Evolutionary conservation across 2,888 invertebrate genomes (phyloP), one percentile per base, ranked within the genome.

Genomic region (Polydrusus cervinus): DNA sequence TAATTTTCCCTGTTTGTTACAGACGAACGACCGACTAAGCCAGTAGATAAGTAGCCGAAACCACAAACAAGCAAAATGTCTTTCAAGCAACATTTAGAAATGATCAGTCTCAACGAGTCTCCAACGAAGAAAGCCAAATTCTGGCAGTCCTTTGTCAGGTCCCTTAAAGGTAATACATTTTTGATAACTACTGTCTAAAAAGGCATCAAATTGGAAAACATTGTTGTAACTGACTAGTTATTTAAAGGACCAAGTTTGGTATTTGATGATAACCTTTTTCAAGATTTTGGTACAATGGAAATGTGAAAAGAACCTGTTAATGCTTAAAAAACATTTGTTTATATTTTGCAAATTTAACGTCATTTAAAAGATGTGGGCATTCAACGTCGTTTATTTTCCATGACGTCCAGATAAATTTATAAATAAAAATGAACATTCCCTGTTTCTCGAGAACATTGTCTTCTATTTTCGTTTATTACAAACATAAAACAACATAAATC

Each of bases 141-240:
- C 90, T 96, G 96, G 96, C 95, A 95, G 89, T 95, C 95, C 86
- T 96, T 94, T 89, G 95, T 96, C 88, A 93, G 96, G 89, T 96
- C 96, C 89, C 91, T 96, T 83, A 96, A 96, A 92, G 96, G 96
- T 96, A 70, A 79, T 77, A 57, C 14, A 45, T 60, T 16, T 5
- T 16, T 14, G 3, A 47, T 14, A 47, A 25, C 25, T 25, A 25
- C 5, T n/a, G n/a, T 45, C 40, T 14, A 2, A 3, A 14, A 14
- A 14, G 45, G 13, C 3, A 13, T 13, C n/a, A 40, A n/a, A n/a
- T n/a, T n/a, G n/a, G n/a, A n/a, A n/a, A n/a, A n/a, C n/a, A n/a
- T n/a, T n/a, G n/a, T n/a, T n/a, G n/a, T n/a, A n/a, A n/a, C n/a
- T n/a, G n/a, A n/a, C n/a, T n/a, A n/a, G n/a, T n/a, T n/a, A n/a